A percentile compares a stretch with the other conserved stretches of the same genome.
phyloP scores from a whole-genome alignment of 2,113 vertebrate species.

The Etia nguti region DNA sequence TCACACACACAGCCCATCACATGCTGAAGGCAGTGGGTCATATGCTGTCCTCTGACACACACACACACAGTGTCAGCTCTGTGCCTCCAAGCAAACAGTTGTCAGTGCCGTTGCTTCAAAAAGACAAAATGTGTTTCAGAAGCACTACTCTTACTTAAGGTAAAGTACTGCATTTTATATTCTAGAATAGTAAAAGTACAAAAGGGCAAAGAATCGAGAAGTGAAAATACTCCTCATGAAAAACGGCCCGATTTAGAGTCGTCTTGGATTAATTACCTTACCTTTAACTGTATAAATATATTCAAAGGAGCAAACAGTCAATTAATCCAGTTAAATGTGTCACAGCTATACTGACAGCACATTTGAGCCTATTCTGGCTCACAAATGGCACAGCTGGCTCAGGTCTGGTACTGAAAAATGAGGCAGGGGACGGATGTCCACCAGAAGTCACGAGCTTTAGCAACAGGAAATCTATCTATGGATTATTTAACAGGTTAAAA shows the following conservation, averaged over 20 bases:
- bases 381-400: not conserved
- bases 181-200: not conserved
- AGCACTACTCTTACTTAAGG: not conserved
- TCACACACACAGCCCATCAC: constrained; percentile 21
- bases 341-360: not conserved
- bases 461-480: not conserved
- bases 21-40: constrained; percentile 26
- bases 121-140: not conserved
- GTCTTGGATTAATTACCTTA: not conserved
- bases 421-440: rapidly evolving
- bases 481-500: not conserved
- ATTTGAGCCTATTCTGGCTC: not conserved
- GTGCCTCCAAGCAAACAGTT: not conserved
- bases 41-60: constrained; percentile 2
- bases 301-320: not conserved
- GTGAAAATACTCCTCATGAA: not conserved
- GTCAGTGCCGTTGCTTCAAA: not conserved
- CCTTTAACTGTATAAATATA: not conserved
- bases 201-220: not conserved
- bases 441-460: not conserved
- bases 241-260: not conserved
- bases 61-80: not conserved
- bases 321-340: not conserved
- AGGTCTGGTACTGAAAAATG: not conserved
- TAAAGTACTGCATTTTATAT: not conserved